These are phyloP conservation scores for Sardina pilchardus DNA, from an alignment of 2,113 vertebrate species.

Conservation along the genomic window DNA sequence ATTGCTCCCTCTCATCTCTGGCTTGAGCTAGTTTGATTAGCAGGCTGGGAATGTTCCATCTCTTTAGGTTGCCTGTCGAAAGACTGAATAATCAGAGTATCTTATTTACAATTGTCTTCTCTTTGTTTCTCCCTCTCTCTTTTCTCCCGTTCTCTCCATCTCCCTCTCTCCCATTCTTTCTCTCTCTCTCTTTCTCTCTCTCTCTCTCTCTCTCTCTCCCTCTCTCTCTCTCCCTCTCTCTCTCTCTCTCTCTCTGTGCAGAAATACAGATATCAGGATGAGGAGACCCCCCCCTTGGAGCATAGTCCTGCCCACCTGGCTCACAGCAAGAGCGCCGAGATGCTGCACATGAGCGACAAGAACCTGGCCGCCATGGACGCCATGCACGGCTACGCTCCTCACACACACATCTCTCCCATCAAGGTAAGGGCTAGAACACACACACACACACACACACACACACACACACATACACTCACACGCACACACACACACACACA, in stretches of 20 bases:
- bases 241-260: constrained; percentile 47
- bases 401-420: constrained; percentile 95
- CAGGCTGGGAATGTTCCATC: neutral
- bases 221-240: neutral
- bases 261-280: constrained; percentile 98
- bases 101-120: neutral
- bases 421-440: constrained; percentile 71
- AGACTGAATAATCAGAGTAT: neutral
- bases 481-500: constrained; percentile 1
- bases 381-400: constrained; percentile 90
- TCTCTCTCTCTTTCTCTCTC: neutral
- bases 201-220: neutral
- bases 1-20: neutral
- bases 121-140: neutral
- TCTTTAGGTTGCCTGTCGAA: neutral
- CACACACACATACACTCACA: constrained; percentile 10
- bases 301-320: constrained; percentile 89
- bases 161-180: neutral
- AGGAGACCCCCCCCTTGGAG: constrained; percentile 89
- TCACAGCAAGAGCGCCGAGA: constrained; percentile 86
- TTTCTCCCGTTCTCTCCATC: neutral
- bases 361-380: constrained; percentile 93
- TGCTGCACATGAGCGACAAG: constrained; percentile 95
- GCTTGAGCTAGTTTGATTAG: neutral
- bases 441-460: constrained; percentile 17